These are phyloP conservation scores for Aythya baeri DNA, from an alignment of 2,113 vertebrate species.

Conservation along the genomic window DNA sequence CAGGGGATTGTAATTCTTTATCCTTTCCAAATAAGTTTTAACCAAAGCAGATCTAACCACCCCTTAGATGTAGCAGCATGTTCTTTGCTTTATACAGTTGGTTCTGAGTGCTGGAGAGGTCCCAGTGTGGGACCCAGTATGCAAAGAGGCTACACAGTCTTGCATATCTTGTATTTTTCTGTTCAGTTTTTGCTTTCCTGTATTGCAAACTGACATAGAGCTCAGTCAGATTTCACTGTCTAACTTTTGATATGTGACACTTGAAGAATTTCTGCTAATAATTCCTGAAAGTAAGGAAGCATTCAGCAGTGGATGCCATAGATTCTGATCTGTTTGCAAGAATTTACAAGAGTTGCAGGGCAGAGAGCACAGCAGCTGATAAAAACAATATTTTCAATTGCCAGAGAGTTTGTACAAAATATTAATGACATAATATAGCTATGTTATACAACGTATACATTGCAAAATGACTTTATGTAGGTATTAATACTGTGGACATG, in stretches of 20 bases:
- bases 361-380: neutral
- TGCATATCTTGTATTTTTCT: neutral
- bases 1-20: neutral
- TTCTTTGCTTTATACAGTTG: neutral
- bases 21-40: neutral
- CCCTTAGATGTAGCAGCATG: neutral
- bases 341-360: neutral
- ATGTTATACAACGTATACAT: neutral
- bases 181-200: neutral
- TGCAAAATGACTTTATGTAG: neutral
- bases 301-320: neutral
- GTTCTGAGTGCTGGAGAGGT: neutral
- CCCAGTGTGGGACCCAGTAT: neutral
- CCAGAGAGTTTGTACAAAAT: neutral
- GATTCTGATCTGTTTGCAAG: neutral
- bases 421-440: neutral
- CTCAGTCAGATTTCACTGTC: neutral
- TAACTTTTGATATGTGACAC: neutral
- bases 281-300: neutral
- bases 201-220: neutral
- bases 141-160: neutral
- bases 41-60: neutral
- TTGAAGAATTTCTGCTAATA: neutral
- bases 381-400: neutral
- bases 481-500: neutral